Evolutionary conservation across 2,797 vertebrate genomes (phyloP), one percentile per base, ranked within the genome.

Genomic region (Trachops cirrhosus): DNA sequence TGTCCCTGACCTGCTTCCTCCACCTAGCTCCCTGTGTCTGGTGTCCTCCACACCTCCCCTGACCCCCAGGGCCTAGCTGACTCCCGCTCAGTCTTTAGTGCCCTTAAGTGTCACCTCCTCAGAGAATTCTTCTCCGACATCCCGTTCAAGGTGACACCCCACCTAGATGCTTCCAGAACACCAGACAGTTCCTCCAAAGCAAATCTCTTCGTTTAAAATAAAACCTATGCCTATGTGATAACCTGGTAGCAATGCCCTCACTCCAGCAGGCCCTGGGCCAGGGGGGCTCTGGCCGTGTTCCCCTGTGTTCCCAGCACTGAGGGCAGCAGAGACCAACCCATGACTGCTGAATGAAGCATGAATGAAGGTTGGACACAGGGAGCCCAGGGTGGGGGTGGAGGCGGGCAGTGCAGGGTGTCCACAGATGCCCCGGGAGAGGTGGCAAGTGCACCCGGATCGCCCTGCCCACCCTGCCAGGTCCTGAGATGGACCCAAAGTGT

Each of bases 311-410:
- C 83, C 50, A 21, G 59, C 37, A n/a, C 29, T 0, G 9, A n/a
- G 22, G 93, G 26, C 32, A 12, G 78, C 2, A 19, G 1, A 15
- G 19, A 41, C 41, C 86, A 75, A 19, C 24, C 5, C 29, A 19
- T 3, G 2, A 10, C 2, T 24, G 24, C 32, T 46, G 32, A 44
- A 32, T 10, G 21, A 52, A 68, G 54, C 37, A 46, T 0, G 0
- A 26, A 57, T 52, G 22, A 11, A 1, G 8, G 9, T 0, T 0
- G n/a, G 29, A n/a, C 5, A 1, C 18, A 16, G 19, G 0, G 34
- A 39, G 92, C 11, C 84, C 68, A 91, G n/a, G 86, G 6, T 1
- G 12, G 3, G 22, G 10, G 21, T n/a, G 32, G 24, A 21, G 46
- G 10, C 0, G 1, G 4, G 54, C 26, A 15, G 29, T 0, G 11